Evolutionary conservation across 1,140 invertebrate genomes (phyloP), one percentile per base, ranked within the genome.

Genomic region (Brachionus paranguensis): DNA sequence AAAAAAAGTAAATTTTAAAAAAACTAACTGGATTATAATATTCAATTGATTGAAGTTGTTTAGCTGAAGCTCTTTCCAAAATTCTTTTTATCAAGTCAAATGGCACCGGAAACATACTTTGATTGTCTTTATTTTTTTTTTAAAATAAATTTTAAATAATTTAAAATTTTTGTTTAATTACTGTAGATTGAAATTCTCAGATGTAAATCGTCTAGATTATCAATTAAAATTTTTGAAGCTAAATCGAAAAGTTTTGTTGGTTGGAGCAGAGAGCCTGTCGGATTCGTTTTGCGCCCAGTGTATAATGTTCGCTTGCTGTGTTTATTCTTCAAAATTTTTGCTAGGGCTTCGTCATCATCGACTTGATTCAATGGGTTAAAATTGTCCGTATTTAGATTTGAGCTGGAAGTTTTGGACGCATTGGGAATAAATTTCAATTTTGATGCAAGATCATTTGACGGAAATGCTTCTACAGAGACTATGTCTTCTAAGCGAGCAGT

Each of bases 21-120:
- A 74, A 74, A 41, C 29, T 55, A 17, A 68, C 64, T 47, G 50
- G 78, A 81, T 55, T 81, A 43, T 43, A 81, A 45, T 81, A 64
- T 37, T 81, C 78, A 6, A 81, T 81, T 45, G 37, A 29, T 45
- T 81, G 53, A 24, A 81, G 53, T 47, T 81, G 78, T 68, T 64
- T 81, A 12, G 78, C 50, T 12, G 20, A 55, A 12, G 78, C 78
- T 81, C 41, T 60, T 68, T 81, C 78, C 20, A 81, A 41, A 14
- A 81, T 17, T 68, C 10, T 10, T 27, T 64, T 64, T 20, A 81
- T 43, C 8, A 81, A 47, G n/a, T 81, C 78, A 64, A 24, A 81
- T 10, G 78, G 37, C 20, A 81, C 43, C 17, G 78, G 78, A 81
- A 64, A 81, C 24, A 37, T 12, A 11, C 60, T 81, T 60, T 81